Conservation (phyloP, 1,140 invertebrate genomes). For the Lepidurus couesii region DNA sequence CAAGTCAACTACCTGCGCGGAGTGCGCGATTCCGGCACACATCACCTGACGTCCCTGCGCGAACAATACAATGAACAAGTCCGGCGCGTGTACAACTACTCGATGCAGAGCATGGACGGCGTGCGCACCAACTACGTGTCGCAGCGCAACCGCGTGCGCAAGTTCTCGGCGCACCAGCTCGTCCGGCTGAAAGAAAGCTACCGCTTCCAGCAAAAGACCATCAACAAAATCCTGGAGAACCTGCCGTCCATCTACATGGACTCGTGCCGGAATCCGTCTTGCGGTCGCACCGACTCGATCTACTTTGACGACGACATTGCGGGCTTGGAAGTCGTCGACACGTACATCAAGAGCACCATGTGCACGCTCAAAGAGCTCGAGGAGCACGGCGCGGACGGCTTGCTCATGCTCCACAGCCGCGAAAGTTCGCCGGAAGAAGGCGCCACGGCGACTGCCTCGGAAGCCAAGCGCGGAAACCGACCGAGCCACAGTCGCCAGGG, state of each 20-base stretch:
- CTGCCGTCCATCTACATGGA: constrained; percentile 88
- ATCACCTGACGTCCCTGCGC: constrained; percentile 69
- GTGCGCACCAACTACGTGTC: constrained; percentile 91
- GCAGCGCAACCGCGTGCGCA: constrained; percentile 86
- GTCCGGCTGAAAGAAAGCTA: constrained; percentile 81
- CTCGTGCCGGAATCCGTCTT: constrained; percentile 81
- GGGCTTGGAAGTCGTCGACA: constrained; percentile 42
- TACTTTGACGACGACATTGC: constrained; percentile 56
- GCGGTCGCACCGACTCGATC: constrained; percentile 69
- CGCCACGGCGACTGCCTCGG: constrained; percentile 43
- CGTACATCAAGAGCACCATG: constrained; percentile 31
- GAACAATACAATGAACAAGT: constrained; percentile 91
- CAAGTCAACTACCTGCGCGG: constrained; percentile 81
- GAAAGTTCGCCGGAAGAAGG: constrained; percentile 36
- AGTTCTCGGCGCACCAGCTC: constrained; percentile 88
- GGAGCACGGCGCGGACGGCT: not conserved
- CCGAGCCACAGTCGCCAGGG: constrained; percentile 28
- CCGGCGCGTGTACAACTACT: constrained; percentile 77
- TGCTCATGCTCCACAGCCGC: not conserved
- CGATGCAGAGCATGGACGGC: constrained; percentile 80
- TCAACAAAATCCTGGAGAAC: constrained; percentile 90
- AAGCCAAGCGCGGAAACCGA: constrained; percentile 36
- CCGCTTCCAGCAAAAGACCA: constrained; percentile 88
- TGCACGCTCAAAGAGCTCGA: constrained; percentile 27
- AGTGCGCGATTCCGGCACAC: constrained; percentile 82